These are phyloP conservation scores for Cebus imitator DNA, from an alignment of 2,113 vertebrate species.

Conservation along the genomic window DNA sequence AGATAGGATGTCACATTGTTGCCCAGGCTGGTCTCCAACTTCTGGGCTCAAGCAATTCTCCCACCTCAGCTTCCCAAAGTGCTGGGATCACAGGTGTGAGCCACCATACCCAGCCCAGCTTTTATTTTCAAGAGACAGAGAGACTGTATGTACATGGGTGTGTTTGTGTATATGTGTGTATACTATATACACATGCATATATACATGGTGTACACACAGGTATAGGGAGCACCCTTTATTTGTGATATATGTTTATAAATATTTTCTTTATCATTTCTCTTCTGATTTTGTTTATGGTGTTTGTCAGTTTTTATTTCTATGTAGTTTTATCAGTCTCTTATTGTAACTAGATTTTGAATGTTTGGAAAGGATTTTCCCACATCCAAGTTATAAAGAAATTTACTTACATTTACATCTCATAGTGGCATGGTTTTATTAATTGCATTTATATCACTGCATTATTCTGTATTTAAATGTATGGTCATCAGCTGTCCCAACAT, in stretches of 20 bases:
- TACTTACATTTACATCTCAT: not conserved
- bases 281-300: not conserved
- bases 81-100: no score
- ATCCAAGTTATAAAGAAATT: not conserved
- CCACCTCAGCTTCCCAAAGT: no score
- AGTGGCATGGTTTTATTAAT: not conserved
- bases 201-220: not conserved
- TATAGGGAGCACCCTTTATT: not conserved
- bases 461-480: not conserved
- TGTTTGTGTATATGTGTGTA: not conserved
- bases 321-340: not conserved
- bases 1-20: no score
- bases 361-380: not conserved
- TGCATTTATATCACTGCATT: not conserved
- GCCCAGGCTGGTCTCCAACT: no score
- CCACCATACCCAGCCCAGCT: no score
- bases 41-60: no score
- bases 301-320: not conserved
- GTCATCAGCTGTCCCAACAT: not conserved
- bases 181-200: not conserved
- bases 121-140: not conserved
- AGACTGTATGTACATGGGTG: no score
- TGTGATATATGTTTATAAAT: not conserved
- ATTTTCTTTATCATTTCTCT: slow-evolving; percentile 9
- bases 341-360: not conserved